A percentile compares a stretch with the other conserved stretches of the same genome.
phyloP scores from a whole-genome alignment of 2,888 invertebrate species.

The Drosophila subquinaria region DNA sequence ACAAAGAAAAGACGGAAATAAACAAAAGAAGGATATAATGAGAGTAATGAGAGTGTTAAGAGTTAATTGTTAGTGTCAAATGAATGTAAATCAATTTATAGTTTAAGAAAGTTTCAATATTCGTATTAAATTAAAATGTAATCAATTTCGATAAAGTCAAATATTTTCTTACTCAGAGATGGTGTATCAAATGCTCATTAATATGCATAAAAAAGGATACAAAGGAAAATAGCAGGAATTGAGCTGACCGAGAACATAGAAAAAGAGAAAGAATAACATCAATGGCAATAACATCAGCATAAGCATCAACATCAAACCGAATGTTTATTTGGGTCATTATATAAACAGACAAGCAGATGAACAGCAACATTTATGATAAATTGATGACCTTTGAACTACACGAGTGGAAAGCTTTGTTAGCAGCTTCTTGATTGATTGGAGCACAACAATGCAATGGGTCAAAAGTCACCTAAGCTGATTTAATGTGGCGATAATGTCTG shows the following conservation, averaged over 20 bases:
- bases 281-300: not conserved
- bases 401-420: slow-evolving; percentile 31
- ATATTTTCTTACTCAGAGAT: not conserved
- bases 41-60: not conserved
- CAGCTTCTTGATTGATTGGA: slow-evolving; percentile 4
- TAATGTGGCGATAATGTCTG: slow-evolving; percentile 41
- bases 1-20: not conserved
- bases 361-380: slow-evolving; percentile 61
- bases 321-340: slow-evolving; percentile 71
- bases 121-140: not conserved
- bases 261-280: slow-evolving; percentile 3
- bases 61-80: not conserved
- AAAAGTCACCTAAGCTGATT: slow-evolving; percentile 41
- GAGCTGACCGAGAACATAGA: slow-evolving; percentile 11
- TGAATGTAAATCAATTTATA: not conserved
- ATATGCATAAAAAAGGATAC: slow-evolving; percentile 44
- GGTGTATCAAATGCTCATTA: slow-evolving; percentile 44
- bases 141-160: not conserved
- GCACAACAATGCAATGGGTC: slow-evolving; percentile 20
- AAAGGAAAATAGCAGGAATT: not conserved
- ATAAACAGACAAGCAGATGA: slow-evolving; percentile 35
- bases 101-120: not conserved
- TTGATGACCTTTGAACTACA: slow-evolving; percentile 52
- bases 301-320: slow-evolving; percentile 29
- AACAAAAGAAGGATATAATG: not conserved